phyloP scores from a whole-genome alignment of 2,113 vertebrate genomes.

The Limanda limanda region DNA sequence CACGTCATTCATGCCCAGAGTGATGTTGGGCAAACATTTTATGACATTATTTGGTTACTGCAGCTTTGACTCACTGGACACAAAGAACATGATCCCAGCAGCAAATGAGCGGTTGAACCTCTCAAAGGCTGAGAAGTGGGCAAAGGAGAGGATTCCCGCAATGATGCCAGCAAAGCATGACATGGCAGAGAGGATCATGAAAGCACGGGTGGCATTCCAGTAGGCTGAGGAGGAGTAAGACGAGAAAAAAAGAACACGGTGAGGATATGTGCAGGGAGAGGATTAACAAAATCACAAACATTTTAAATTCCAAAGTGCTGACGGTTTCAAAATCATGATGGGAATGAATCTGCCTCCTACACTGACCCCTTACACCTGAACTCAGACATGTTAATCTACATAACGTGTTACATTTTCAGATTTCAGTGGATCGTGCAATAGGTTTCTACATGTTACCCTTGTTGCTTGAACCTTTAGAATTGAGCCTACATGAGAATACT shows the following conservation, averaged over 20 bases:
- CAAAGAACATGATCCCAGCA: slow-evolving; percentile 90
- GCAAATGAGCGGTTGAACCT: slow-evolving; percentile 89
- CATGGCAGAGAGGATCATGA: slow-evolving; percentile 92
- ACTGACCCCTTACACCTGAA: no score
- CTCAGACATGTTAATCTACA: no score
- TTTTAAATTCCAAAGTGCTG: not conserved
- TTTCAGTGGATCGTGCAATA: no score
- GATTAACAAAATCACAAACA: no score
- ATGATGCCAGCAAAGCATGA: slow-evolving; percentile 89
- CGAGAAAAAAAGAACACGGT: not conserved
- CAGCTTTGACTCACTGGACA: slow-evolving; percentile 85
- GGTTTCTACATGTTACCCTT: no score
- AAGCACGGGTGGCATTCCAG: slow-evolving; percentile 92
- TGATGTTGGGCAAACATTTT: not conserved
- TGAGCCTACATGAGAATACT: no score
- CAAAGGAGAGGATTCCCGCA: slow-evolving; percentile 88
- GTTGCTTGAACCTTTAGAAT: no score
- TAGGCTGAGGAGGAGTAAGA: slow-evolving; percentile 79
- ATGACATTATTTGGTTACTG: not conserved
- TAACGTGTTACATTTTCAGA: no score
- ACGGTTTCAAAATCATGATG: no score
- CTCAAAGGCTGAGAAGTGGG: slow-evolving; percentile 87
- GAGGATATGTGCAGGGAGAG: no score
- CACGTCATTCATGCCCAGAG: not conserved
- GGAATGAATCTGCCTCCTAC: no score